Evolutionary conservation across 1,140 invertebrate species (phyloP).

Genomic region (Plutomurus gul): DNA sequence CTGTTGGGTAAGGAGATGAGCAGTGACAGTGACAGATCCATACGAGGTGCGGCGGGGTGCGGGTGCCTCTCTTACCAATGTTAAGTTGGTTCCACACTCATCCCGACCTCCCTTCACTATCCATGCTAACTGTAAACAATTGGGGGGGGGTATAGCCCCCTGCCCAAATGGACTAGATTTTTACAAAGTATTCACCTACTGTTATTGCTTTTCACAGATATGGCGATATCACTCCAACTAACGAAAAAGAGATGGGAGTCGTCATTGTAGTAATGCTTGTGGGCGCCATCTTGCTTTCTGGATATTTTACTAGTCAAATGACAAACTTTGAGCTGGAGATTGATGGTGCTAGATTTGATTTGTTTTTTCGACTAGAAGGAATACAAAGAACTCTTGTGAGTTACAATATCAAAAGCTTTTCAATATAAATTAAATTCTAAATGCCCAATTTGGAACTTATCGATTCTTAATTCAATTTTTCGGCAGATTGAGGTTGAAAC

Average conservation of each 20-base stretch:
- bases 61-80: too few relatives aligned
- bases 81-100: too few relatives aligned
- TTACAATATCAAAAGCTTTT: too few relatives aligned
- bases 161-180: neutral
- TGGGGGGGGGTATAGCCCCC: neutral
- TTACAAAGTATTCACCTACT: neutral
- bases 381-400: slow-evolving; percentile 41
- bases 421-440: too few relatives aligned
- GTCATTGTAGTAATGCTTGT: slow-evolving; percentile 47
- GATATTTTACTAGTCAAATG: slow-evolving; percentile 41
- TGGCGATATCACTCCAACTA: slow-evolving; percentile 37
- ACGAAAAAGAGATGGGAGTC: slow-evolving; percentile 39
- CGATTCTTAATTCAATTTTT: neutral
- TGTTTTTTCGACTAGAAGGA: slow-evolving; percentile 38
- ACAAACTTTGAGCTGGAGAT: slow-evolving; percentile 42
- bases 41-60: neutral
- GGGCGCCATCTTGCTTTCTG: slow-evolving; percentile 42
- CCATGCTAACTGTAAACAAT: neutral
- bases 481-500: neutral
- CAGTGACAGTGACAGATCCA: neutral
- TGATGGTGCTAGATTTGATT: slow-evolving; percentile 51
- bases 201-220: slow-evolving; percentile 35
- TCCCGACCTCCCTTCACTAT: neutral
- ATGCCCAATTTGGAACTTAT: neutral
- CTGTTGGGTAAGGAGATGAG: slow-evolving; percentile 39